Base-by-base conservation (phyloP, 1,140 invertebrate genomes). In the Thaumetopoea pityocampa region DNA sequence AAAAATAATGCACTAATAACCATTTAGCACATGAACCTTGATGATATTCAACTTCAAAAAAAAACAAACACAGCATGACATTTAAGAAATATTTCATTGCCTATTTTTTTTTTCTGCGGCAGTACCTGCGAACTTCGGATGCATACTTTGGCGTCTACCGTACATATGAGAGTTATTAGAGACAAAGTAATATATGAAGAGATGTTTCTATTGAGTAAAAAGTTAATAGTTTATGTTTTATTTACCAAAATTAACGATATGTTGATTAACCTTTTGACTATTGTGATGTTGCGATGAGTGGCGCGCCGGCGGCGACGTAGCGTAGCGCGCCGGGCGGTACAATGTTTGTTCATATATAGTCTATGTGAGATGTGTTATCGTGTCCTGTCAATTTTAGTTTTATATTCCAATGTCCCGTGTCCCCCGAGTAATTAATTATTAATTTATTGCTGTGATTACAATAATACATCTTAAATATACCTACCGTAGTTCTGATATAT, bases 371-470 rank as follows among this genome's bases (percentile, higher is more conserved):
- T 56, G 67, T 67, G 60, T 78, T 78, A 69, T 68, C 63, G 56
- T 74, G 70, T 72, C 65, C 56, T 57, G 62, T 72, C 69, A 45
- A 67, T 51, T 69, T 72, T 67, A 56, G 63, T 81, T 74, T 72
- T 65, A 65, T 67, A 63, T 76, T 67, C 70, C 67, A 67, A 71
- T 59, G 59, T 73, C 69, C 64, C 67, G 56, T 55, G 63, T 69
- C 73, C 61, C 63, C 53, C 60, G 38, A 63, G 51, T 64, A 66
- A 45, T 68, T 53, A 53, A 69, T 43, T 74, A 67, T 67, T 83
- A 80, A 79, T 83, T 80, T 80, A 77, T 73, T 67, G 79, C 76
- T 80, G 76, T 83, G 79, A 83, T 83, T 80, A 80, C 74, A 83
- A 73, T 76, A 80, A 79, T 76, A 76, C 63, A 69, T 68, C 59